Conservation (phyloP, 2,888 invertebrate genomes). For the Apoda limacodes region DNA sequence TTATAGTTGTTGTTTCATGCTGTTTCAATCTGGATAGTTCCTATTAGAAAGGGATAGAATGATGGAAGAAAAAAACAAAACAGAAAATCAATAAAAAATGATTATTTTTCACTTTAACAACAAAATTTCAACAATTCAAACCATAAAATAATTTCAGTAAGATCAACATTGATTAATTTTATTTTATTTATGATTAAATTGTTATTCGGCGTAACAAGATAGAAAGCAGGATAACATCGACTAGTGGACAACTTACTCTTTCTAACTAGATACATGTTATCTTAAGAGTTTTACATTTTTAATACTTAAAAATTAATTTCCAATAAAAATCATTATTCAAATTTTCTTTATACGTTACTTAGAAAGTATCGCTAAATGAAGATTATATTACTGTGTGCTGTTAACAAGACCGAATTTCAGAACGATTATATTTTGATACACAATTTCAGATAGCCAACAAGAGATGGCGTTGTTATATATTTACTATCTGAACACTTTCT, state of each 20-base stretch:
- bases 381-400: constrained; percentile 59
- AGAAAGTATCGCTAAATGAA: constrained; percentile 59
- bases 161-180: constrained; percentile 41
- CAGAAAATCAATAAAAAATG: constrained; percentile 34
- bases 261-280: constrained; percentile 63
- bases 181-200: constrained; percentile 37
- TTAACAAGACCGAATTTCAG: constrained; percentile 40
- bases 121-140: constrained; percentile 54
- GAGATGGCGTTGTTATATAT: constrained; percentile 30
- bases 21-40: constrained; percentile 51
- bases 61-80: constrained; percentile 44
- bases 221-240: constrained; percentile 59
- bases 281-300: constrained; percentile 65
- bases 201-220: constrained; percentile 58
- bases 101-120: constrained; percentile 46
- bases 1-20: constrained; percentile 46
- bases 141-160: constrained; percentile 49
- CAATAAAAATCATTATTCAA: constrained; percentile 33
- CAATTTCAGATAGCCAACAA: constrained; percentile 36
- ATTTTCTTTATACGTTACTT: constrained; percentile 55
- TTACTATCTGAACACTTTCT: constrained; percentile 64
- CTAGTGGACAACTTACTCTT: constrained; percentile 62
- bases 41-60: constrained; percentile 45
- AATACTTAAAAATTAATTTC: constrained; percentile 64
- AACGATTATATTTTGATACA: constrained; percentile 29